Evolutionary conservation across 2,797 vertebrate genomes (phyloP).

Genomic region (Pseudochromis fuscus): DNA sequence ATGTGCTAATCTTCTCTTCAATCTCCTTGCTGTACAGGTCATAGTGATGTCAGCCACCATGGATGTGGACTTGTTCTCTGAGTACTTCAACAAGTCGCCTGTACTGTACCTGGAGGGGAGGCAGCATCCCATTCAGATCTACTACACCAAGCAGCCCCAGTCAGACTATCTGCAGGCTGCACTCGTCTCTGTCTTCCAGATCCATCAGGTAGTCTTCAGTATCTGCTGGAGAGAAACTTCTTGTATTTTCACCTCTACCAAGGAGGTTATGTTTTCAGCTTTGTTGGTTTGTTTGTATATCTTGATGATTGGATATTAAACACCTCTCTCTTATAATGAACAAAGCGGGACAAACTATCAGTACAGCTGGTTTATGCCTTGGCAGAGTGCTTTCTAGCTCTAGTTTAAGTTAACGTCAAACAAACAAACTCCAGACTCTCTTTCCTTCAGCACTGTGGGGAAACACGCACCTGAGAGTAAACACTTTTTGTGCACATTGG

Average conservation of each 20-base stretch:
- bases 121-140: constrained; percentile 96
- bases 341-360: no score
- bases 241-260: no score
- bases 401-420: neutral
- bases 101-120: constrained; percentile 97
- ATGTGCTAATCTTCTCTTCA: neutral
- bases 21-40: constrained; percentile 79
- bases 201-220: constrained; percentile 98
- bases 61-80: constrained; percentile 97
- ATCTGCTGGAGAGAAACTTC: neutral
- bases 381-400: no score
- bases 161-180: constrained; percentile 96
- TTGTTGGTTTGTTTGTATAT: no score
- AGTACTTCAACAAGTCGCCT: constrained; percentile 94
- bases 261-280: no score
- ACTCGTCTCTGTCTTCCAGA: constrained; percentile 94
- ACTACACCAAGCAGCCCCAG: constrained; percentile 94
- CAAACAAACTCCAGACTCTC: neutral
- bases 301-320: no score
- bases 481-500: neutral
- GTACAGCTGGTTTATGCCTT: no score
- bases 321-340: no score
- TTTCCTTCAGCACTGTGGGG: neutral
- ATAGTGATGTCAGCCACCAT: constrained; percentile 98
- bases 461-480: neutral